These are phyloP conservation scores for Alfaro cultratus DNA, from an alignment of 2,797 vertebrate genomes.

Conservation along the genomic window DNA sequence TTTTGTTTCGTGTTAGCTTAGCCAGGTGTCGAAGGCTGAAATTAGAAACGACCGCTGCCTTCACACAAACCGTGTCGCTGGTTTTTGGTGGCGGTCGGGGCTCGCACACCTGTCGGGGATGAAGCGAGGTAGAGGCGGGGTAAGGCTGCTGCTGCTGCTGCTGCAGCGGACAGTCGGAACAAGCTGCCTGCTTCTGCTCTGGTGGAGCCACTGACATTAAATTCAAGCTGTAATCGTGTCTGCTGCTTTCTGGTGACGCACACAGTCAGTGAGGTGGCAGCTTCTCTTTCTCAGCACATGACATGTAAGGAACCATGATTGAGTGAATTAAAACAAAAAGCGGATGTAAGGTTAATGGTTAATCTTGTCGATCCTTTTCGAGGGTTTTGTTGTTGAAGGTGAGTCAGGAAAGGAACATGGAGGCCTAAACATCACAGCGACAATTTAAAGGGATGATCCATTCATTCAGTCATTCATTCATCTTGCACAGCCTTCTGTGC, in stretches of 20 bases:
- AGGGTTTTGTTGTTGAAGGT: background rate
- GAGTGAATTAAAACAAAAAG: background rate
- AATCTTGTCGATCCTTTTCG: background rate
- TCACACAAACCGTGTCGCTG: background rate
- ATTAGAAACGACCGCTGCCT: background rate
- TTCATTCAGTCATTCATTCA: background rate
- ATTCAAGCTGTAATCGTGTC: slow-evolving; percentile 13
- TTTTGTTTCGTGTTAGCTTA: background rate
- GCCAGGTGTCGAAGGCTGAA: too few species aligned
- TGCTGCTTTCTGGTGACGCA: slow-evolving; percentile 52
- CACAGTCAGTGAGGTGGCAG: slow-evolving; percentile 25
- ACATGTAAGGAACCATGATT: background rate
- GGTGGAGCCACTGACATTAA: background rate
- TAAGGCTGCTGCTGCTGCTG: slow-evolving; percentile 14
- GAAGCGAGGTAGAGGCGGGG: slow-evolving; percentile 17
- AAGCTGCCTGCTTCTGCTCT: background rate
- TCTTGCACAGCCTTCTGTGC: background rate
- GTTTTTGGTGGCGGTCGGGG: slow-evolving; percentile 24
- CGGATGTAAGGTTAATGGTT: background rate
- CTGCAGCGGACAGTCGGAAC: background rate
- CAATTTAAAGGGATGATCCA: slow-evolving; percentile 18
- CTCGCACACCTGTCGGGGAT: slow-evolving; percentile 55
- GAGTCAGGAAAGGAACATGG: background rate
- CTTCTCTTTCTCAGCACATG: slow-evolving; percentile 2
- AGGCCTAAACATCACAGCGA: slow-evolving; percentile 27